Conservation (phyloP, 2,888 invertebrate genomes). For the Cordilura impudica region DNA sequence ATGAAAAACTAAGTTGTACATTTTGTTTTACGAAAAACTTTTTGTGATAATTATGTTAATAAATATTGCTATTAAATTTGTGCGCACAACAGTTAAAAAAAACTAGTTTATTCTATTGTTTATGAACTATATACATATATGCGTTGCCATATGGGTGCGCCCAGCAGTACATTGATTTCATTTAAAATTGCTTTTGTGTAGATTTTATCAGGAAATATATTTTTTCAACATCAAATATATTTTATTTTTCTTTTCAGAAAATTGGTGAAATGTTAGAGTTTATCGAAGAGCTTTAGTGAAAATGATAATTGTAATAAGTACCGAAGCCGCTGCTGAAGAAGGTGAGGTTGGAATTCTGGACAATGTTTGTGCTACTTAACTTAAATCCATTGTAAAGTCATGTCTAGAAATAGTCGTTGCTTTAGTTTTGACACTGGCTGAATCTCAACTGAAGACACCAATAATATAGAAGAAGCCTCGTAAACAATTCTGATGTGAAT, state of each 20-base stretch:
- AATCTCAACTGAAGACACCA: too few species aligned
- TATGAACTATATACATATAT: background rate
- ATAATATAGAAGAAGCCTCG: too few species aligned
- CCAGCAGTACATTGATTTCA: background rate
- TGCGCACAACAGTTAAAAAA: background rate
- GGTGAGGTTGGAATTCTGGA: too few species aligned
- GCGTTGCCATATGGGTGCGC: background rate
- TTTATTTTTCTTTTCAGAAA: background rate
- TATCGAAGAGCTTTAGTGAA: background rate
- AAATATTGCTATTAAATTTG: background rate
- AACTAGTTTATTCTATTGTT: background rate
- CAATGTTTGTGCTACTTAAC: too few species aligned
- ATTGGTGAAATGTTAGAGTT: background rate
- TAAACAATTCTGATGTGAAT: too few species aligned
- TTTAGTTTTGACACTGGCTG: too few species aligned
- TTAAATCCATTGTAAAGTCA: too few species aligned
- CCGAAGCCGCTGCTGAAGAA: too few species aligned
- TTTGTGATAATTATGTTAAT: background rate
- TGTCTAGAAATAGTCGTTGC: too few species aligned
- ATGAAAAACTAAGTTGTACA: background rate
- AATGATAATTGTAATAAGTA: too few species aligned
- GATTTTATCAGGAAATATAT: background rate
- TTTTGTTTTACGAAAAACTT: background rate
- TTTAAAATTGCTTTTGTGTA: background rate
- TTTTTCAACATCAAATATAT: background rate